Evolutionary conservation across 2,113 vertebrate genomes (phyloP), one percentile per base, ranked within the genome.

Genomic region (Dasyornis broadbenti): DNA sequence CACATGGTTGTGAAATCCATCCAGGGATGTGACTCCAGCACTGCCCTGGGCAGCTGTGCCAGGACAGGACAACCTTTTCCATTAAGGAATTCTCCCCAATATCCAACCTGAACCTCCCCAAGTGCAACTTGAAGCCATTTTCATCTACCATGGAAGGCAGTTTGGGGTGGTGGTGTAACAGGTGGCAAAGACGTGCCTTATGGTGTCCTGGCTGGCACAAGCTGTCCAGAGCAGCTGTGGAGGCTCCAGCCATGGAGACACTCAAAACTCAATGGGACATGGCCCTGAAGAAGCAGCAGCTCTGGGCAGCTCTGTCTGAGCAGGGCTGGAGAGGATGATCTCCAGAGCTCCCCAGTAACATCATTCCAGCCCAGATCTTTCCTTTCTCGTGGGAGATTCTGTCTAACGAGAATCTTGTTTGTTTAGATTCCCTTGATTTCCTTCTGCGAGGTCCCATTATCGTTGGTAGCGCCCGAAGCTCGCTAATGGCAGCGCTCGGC

Each of bases 61-160:
- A 68, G 47, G 24, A 60, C 23, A 18, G 45, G 11, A 40, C 17
- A 31, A 28, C 39, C 14, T 21, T 10, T 31, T 11, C 69, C 53
- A 23, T 1, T 2, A 2, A 3, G 47, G 70, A 76, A 40, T 47
- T 61, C 28, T 26, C 5, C 20, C 39, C 70, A 13, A 0, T 1
- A 15, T 7, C 53, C 69, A n/a, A 2, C n/a, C 53, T 11, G 40
- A 47, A 53, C 13, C 16, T 45, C 9, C 30, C 24, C 1, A 19
- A 1, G 24, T 11, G 16, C 61, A 26, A 6, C 13, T 0, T 13
- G 53, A 7, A 47, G 69, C 61, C 11, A 2, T 27, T 68, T 27
- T 1, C 61, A 47, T 2, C 56, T 1, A 0, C 6, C 50, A 22
- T 0, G 44, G 40, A 27, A 19, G 44, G 23, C 31, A 7, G 1